These are phyloP conservation scores for Auanema freiburgensis DNA, from an alignment of 2,888 invertebrate genomes.

Conservation along the genomic window DNA sequence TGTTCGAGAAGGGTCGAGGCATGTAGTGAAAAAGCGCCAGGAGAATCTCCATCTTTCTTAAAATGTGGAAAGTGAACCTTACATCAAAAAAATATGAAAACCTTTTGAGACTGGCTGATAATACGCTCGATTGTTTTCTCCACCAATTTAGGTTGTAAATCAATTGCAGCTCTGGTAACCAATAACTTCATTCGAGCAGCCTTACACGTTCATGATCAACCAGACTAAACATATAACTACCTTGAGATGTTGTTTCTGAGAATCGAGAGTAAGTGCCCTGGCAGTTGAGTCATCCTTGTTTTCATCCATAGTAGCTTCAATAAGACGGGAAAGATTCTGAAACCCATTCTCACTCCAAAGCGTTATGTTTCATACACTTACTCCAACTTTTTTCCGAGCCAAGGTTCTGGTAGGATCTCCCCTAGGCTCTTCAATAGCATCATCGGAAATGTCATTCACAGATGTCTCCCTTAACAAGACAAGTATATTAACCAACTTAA, in stretches of 20 bases:
- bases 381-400: neutral
- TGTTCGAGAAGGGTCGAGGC: conserved; percentile 18
- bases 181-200: conserved; percentile 46
- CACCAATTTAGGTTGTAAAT: conserved; percentile 39
- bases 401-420: neutral
- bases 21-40: conserved; percentile 38
- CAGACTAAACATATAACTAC: no score
- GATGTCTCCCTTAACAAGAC: no score
- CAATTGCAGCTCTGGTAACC: conserved; percentile 44
- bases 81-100: neutral
- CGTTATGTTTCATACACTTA: neutral
- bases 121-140: conserved; percentile 19
- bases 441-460: no score
- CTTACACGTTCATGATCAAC: neutral
- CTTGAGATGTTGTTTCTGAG: conserved; percentile 14
- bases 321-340: conserved; percentile 12
- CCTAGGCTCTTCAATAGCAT: no score
- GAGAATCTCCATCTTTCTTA: conserved; percentile 24
- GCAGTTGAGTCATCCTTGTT: conserved; percentile 4
- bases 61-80: neutral
- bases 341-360: neutral
- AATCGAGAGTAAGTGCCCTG: conserved; percentile 2
- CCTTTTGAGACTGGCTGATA: no score
- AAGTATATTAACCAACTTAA: no score
- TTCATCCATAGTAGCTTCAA: conserved; percentile 13